These are phyloP conservation scores for Teleogryllus oceanicus DNA, from an alignment of 2,888 invertebrate species.

Conservation along the genomic window DNA sequence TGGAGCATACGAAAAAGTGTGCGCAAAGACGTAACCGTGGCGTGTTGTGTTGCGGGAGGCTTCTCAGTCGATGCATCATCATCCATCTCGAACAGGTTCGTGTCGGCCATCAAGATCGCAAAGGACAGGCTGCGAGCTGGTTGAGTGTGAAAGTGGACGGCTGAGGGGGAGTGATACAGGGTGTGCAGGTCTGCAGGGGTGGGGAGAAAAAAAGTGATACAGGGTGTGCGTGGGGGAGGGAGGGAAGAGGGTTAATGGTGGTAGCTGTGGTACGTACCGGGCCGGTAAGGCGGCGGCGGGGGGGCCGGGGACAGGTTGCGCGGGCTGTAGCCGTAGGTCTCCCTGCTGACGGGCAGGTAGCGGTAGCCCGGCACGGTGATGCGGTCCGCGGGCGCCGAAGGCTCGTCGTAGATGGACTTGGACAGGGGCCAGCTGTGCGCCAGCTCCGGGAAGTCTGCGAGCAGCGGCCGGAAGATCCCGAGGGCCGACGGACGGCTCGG, in stretches of 20 bases:
- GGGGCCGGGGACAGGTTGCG: conserved; percentile 81
- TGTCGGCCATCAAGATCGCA: too few relatives aligned
- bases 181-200: too few relatives aligned
- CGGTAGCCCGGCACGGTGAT: conserved; percentile 85
- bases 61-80: too few relatives aligned
- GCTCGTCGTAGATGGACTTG: conserved; percentile 87
- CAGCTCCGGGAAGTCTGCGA: conserved; percentile 73
- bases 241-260: neutral
- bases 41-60: too few relatives aligned
- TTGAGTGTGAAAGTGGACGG: too few relatives aligned
- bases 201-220: too few relatives aligned
- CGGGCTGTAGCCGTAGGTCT: conserved; percentile 85
- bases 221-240: neutral
- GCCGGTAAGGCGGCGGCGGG: conserved; percentile 67
- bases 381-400: conserved; percentile 73
- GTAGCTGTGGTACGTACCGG: conserved; percentile 66
- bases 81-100: too few relatives aligned
- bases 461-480: conserved; percentile 57
- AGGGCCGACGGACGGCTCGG: conserved; percentile 67
- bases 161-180: too few relatives aligned
- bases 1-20: too few relatives aligned
- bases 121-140: too few relatives aligned
- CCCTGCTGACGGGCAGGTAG: conserved; percentile 85
- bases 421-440: conserved; percentile 68
- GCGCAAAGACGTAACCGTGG: too few relatives aligned